Evolutionary conservation across 2,888 invertebrate genomes (phyloP).

Genomic region (Itoplectis maculator): DNA sequence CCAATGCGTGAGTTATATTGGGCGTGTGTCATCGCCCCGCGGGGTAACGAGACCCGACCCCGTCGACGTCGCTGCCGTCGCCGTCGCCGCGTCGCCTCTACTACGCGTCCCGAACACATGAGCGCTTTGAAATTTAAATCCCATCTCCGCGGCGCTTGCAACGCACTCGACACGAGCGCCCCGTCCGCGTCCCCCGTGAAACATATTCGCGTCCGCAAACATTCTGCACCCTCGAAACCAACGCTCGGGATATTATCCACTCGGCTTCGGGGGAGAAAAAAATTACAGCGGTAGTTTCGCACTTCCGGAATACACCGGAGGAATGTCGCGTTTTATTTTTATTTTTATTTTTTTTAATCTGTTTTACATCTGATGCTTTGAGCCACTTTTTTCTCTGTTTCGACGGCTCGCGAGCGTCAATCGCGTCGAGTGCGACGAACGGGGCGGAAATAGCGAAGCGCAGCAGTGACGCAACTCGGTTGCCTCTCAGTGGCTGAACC

Average conservation of each 20-base stretch:
- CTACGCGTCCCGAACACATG: constrained; percentile 77
- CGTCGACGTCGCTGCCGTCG: constrained; percentile 2
- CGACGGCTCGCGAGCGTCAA: no score
- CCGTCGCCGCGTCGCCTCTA: constrained; percentile 61
- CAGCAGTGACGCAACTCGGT: no score
- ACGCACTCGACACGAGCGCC: constrained; percentile 33
- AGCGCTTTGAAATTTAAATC: constrained; percentile 69
- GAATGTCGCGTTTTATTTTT: no score
- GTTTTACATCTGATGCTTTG: no score
- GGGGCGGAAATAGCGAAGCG: no score
- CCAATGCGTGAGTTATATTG: constrained; percentile 76
- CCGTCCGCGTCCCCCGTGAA: no score
- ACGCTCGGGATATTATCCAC: not conserved
- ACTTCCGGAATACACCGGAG: constrained; percentile 53
- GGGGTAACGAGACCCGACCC: constrained; percentile 37
- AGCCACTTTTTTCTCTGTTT: no score
- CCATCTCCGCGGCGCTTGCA: constrained; percentile 51
- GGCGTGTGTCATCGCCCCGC: constrained; percentile 81
- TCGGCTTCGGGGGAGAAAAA: constrained; percentile 32
- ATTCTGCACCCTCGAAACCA: not conserved
- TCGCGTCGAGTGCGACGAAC: no score
- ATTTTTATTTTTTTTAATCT: constrained; percentile 4
- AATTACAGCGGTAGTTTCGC: constrained; percentile 40
- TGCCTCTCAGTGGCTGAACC: no score
- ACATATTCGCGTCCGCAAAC: not conserved